Evolutionary conservation across 1,140 invertebrate species (phyloP).

Genomic region (Anastatus disparis): DNA sequence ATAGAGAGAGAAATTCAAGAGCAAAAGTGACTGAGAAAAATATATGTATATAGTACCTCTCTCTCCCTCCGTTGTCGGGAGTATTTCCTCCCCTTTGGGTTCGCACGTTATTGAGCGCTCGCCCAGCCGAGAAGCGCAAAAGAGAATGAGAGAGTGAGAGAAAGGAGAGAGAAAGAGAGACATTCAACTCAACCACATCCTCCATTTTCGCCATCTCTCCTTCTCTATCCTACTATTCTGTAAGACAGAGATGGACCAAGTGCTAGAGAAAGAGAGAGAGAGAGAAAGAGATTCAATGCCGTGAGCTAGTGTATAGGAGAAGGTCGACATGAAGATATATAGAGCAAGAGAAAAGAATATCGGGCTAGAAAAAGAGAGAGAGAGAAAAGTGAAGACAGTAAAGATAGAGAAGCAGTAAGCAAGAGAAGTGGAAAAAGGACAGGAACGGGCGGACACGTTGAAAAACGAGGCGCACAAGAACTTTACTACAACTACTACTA

Average conservation of each 20-base stretch:
- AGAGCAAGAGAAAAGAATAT: neutral
- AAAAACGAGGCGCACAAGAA: neutral
- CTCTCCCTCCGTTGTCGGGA: slow-evolving; percentile 35
- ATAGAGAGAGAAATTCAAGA: too few relatives aligned
- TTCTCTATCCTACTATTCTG: neutral
- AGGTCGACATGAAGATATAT: neutral
- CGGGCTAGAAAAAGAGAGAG: neutral
- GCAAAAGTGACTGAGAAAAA: too few relatives aligned
- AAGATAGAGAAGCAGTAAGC: slow-evolving; percentile 21
- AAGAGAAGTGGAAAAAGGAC: neutral
- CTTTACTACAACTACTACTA: too few relatives aligned
- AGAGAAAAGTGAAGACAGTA: slow-evolving; percentile 23
- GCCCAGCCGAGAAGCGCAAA: slow-evolving; percentile 66
- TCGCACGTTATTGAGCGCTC: slow-evolving; percentile 69
- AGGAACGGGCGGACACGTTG: too few relatives aligned
- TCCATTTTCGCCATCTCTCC: slow-evolving; percentile 43
- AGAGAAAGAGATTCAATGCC: too few relatives aligned
- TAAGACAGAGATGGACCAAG: neutral
- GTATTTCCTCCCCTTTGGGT: slow-evolving; percentile 65
- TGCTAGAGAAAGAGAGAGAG: neutral
- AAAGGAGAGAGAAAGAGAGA: too few relatives aligned
- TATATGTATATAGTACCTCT: neutral
- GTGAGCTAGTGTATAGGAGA: neutral
- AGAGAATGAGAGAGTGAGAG: too few relatives aligned
- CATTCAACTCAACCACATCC: slow-evolving; percentile 65